Evolutionary conservation across 2,888 invertebrate genomes (phyloP).

Genomic region (Notocelia uddmanniana): DNA sequence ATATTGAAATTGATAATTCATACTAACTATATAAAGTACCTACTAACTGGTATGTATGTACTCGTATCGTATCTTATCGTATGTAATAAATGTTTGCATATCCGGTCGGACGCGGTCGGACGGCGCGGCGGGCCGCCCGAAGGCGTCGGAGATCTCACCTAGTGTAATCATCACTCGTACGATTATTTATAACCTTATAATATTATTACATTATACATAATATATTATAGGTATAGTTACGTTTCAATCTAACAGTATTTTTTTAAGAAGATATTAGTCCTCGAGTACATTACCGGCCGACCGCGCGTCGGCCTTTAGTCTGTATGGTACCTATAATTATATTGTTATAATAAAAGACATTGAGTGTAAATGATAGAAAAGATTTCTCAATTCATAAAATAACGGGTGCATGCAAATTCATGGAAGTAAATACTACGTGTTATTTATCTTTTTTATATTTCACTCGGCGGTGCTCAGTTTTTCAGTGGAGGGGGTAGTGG

Average conservation of each 20-base stretch:
- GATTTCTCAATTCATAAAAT: slow-evolving; percentile 83
- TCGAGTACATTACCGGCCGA: slow-evolving; percentile 81
- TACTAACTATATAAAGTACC: slow-evolving; percentile 67
- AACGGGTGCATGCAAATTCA: slow-evolving; percentile 85
- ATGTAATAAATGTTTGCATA: slow-evolving; percentile 80
- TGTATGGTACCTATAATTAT: slow-evolving; percentile 79
- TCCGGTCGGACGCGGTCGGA: slow-evolving; percentile 82
- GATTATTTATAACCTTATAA: slow-evolving; percentile 78
- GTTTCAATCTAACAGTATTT: slow-evolving; percentile 86
- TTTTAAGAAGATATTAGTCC: slow-evolving; percentile 86
- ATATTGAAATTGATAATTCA: slow-evolving; percentile 84
- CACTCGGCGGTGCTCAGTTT: slow-evolving; percentile 80
- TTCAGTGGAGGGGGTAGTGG: slow-evolving; percentile 71
- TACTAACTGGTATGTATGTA: slow-evolving; percentile 64
- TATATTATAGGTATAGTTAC: slow-evolving; percentile 82
- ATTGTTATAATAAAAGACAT: slow-evolving; percentile 82
- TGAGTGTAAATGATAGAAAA: slow-evolving; percentile 81
- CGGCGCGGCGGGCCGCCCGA: slow-evolving; percentile 78
- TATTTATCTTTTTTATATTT: slow-evolving; percentile 86
- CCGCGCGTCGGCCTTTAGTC: slow-evolving; percentile 78
- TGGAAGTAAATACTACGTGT: slow-evolving; percentile 81
- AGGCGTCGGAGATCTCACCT: slow-evolving; percentile 84
- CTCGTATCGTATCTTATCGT: slow-evolving; percentile 74
- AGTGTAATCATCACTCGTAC: slow-evolving; percentile 83
- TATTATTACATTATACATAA: slow-evolving; percentile 79